These are phyloP conservation scores for Dysdera silvatica DNA, from an alignment of 1,140 invertebrate genomes.

Conservation along the genomic window DNA sequence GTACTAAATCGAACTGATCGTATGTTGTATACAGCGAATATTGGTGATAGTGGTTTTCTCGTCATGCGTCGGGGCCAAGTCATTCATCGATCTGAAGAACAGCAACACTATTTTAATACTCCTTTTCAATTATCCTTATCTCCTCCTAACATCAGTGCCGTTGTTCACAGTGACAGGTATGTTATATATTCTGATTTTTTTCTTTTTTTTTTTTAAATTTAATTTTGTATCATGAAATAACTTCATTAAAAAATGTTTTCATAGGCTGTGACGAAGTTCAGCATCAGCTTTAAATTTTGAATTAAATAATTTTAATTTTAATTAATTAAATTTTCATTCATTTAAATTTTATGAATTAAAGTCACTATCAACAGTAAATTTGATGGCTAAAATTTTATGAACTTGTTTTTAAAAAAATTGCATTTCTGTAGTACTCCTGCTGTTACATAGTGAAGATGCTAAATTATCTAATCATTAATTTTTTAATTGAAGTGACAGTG, in stretches of 20 bases:
- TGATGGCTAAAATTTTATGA: too few species aligned
- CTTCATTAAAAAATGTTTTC: background rate
- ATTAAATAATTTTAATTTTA: background rate
- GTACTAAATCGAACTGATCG: constrained; percentile 80
- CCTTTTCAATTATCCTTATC: constrained; percentile 92
- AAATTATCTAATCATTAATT: too few species aligned
- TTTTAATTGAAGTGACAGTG: too few species aligned
- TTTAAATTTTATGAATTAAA: too few species aligned
- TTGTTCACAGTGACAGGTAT: constrained; percentile 79
- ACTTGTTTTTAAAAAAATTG: too few species aligned
- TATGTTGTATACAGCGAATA: constrained; percentile 88
- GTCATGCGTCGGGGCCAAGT: constrained; percentile 73
- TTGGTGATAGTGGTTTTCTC: constrained; percentile 96
- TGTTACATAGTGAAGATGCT: too few species aligned
- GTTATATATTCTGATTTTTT: constrained; percentile 6
- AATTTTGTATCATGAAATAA: too few species aligned
- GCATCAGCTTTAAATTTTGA: background rate
- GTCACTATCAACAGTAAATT: too few species aligned
- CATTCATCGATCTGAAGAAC: constrained; percentile 85
- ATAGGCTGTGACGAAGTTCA: background rate
- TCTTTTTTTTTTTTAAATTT: background rate
- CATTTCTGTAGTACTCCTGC: too few species aligned
- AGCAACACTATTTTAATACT: constrained; percentile 98
- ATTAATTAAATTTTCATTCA: too few species aligned
- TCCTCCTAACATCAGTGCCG: constrained; percentile 73